These are phyloP conservation scores for Dromococcyx pavoninus DNA, from an alignment of 2,797 vertebrate genomes.

Conservation along the genomic window DNA sequence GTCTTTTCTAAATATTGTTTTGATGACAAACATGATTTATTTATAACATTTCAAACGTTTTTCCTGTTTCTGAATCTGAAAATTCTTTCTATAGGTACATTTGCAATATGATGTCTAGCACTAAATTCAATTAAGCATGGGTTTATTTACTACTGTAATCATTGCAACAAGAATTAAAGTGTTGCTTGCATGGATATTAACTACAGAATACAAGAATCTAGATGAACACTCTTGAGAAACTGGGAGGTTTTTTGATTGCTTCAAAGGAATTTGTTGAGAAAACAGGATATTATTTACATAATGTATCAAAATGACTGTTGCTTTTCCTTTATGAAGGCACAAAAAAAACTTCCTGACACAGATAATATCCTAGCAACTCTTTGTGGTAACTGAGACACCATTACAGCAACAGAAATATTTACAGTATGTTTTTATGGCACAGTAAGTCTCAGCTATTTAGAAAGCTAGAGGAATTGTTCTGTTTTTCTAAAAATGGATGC, in stretches of 20 bases:
- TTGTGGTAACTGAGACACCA: slow-evolving; percentile 32
- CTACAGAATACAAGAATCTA: not conserved
- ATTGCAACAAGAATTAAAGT: not conserved
- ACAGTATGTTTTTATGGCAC: slow-evolving; percentile 44
- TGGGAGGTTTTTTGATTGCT: not conserved
- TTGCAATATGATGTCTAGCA: not conserved
- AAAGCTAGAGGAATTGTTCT: slow-evolving; percentile 19
- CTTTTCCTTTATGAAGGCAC: slow-evolving; percentile 54
- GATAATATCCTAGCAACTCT: slow-evolving; percentile 73
- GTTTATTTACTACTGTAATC: not conserved
- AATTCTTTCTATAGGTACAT: not conserved
- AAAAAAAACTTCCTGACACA: slow-evolving; percentile 46
- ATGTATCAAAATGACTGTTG: slow-evolving; percentile 16
- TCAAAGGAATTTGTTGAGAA: slow-evolving; percentile 37
- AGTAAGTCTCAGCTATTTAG: slow-evolving; percentile 19
- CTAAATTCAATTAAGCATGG: not conserved
- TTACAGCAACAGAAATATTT: slow-evolving; percentile 64
- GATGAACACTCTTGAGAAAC: not conserved
- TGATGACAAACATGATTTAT: not conserved
- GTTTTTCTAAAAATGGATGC: slow-evolving; percentile 46
- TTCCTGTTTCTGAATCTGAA: not conserved
- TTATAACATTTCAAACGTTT: not conserved
- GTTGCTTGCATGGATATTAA: not conserved
- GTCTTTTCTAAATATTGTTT: not conserved
- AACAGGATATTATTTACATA: slow-evolving; percentile 26